phyloP scores from a whole-genome alignment of 2,797 vertebrate species.

The Gambelia wislizenii region DNA sequence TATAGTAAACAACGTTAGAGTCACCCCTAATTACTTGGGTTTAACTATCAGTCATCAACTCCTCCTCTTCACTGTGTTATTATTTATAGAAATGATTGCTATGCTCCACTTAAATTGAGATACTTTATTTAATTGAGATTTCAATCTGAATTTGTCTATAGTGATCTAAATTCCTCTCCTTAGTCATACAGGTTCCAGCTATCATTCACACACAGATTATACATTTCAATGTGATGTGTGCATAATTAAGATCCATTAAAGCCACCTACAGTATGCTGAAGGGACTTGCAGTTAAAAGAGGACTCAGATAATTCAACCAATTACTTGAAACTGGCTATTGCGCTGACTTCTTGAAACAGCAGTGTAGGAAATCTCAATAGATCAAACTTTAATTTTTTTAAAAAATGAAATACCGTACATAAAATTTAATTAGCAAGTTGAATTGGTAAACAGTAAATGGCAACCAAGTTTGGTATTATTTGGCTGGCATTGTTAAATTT shows the following conservation, averaged over 20 bases:
- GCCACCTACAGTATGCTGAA: conserved; percentile 78
- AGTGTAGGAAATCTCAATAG: conserved; percentile 67
- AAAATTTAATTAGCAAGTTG: conserved; percentile 61
- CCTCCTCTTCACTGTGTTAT: conserved; percentile 61
- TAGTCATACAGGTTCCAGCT: conserved; percentile 67
- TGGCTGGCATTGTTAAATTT: background rate
- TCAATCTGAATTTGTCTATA: conserved; percentile 61
- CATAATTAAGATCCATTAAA: conserved; percentile 82
- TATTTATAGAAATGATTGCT: conserved; percentile 73
- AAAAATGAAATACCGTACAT: conserved; percentile 61
- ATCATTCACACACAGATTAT: conserved; percentile 77
- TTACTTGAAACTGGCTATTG: conserved; percentile 75
- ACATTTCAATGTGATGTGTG: conserved; percentile 71
- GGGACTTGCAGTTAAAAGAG: conserved; percentile 79
- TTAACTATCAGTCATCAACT: conserved; percentile 60
- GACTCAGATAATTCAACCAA: conserved; percentile 76
- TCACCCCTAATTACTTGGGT: conserved; percentile 61
- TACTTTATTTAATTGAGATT: conserved; percentile 66
- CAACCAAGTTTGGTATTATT: background rate
- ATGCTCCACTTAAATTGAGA: conserved; percentile 54
- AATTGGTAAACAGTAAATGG: conserved; percentile 7
- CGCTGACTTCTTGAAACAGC: conserved; percentile 69
- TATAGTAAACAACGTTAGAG: conserved; percentile 70
- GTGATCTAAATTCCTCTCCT: conserved; percentile 77
- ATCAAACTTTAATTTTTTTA: conserved; percentile 60